Conservation (phyloP, 2,797 vertebrate genomes). For the Bradypus variegatus region DNA sequence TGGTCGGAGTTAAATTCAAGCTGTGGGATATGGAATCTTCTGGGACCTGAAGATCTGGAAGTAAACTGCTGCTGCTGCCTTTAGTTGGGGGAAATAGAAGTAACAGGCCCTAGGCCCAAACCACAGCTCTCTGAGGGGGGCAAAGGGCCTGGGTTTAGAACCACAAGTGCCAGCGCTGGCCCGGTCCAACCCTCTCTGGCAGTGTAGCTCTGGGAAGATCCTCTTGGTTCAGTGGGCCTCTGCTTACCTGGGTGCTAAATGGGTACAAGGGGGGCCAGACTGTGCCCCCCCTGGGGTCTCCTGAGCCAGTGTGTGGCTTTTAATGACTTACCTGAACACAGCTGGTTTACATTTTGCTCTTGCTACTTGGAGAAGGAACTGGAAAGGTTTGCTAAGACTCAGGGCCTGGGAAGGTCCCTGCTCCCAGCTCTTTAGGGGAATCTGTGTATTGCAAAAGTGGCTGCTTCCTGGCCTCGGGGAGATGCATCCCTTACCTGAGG, state of each 20-base stretch:
- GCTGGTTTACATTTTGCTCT: background rate
- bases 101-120: background rate
- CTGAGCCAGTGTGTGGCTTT: background rate
- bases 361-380: background rate
- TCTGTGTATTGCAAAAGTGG: background rate
- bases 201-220: background rate
- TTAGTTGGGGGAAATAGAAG: background rate
- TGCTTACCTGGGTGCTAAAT: background rate
- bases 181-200: background rate
- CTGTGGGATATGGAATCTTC: background rate
- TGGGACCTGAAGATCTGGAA: background rate
- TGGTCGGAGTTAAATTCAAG: background rate
- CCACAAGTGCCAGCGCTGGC: background rate
- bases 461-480: background rate
- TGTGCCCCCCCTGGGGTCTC: background rate
- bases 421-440: background rate
- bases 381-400: background rate
- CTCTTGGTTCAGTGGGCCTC: background rate
- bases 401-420: background rate
- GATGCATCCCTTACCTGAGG: background rate
- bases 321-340: background rate
- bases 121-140: background rate
- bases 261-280: background rate
- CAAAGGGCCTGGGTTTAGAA: background rate
- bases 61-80: background rate